phyloP scores from a whole-genome alignment of 64 coral and sea anemone species.

The Dendronephthya gigantea region DNA sequence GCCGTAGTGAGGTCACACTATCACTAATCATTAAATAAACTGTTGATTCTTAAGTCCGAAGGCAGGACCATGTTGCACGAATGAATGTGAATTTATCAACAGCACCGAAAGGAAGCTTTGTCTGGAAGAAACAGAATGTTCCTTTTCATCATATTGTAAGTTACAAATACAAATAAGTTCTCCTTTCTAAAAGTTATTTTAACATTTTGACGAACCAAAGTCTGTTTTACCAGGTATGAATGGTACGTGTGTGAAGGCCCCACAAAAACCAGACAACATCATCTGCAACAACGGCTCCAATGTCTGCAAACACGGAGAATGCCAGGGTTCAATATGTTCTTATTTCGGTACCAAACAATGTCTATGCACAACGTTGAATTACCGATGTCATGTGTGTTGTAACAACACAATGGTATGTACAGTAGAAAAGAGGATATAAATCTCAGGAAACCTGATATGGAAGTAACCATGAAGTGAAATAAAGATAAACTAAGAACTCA shows the following conservation, averaged over 20 bases:
- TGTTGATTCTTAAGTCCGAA: constrained; percentile 30
- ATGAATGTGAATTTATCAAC: constrained; percentile 42
- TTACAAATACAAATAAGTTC: too few relatives aligned
- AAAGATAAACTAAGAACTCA: too few relatives aligned
- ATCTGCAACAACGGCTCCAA: neutral
- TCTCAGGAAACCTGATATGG: too few relatives aligned
- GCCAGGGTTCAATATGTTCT: neutral
- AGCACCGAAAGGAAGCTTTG: constrained; percentile 33
- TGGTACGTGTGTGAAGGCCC: neutral
- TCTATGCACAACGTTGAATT: neutral
- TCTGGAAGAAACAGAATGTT: constrained; percentile 62
- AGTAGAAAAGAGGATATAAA: neutral
- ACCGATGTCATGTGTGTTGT: neutral
- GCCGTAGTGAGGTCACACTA: too few relatives aligned
- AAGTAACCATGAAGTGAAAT: too few relatives aligned
- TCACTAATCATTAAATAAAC: too few relatives aligned
- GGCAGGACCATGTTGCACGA: constrained; percentile 54
- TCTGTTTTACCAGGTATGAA: neutral
- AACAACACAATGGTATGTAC: neutral
- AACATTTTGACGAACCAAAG: neutral
- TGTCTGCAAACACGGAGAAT: neutral
- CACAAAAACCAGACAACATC: neutral
- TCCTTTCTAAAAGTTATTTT: too few relatives aligned
- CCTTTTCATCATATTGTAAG: constrained; percentile 39
- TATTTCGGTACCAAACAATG: neutral